Evolutionary conservation across 2,888 invertebrate species (phyloP).

Genomic region (Esperia sulphurella): DNA sequence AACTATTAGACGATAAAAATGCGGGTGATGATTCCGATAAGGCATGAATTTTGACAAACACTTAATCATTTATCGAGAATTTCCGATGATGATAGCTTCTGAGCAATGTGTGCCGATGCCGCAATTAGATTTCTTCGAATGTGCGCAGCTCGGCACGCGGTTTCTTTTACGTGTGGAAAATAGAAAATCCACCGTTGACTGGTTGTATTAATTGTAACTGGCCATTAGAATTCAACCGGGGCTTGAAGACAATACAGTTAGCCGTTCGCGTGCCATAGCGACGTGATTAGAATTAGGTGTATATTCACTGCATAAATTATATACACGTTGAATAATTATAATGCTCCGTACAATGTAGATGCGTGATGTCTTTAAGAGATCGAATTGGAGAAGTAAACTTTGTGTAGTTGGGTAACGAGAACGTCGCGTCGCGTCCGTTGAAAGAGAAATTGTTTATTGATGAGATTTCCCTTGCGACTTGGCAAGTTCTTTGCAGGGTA

Average conservation of each 20-base stretch:
- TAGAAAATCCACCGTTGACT: constrained; percentile 78
- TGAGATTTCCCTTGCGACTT: constrained; percentile 38
- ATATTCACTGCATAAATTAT: constrained; percentile 33
- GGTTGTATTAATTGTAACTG: constrained; percentile 72
- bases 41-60: too few species aligned
- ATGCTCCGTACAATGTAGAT: constrained; percentile 25
- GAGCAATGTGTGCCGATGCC: constrained; percentile 37
- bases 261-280: constrained; percentile 57
- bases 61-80: not conserved
- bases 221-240: constrained; percentile 70
- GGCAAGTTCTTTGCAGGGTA: constrained; percentile 18
- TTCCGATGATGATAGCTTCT: not conserved
- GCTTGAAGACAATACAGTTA: constrained; percentile 68
- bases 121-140: constrained; percentile 67
- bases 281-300: constrained; percentile 67
- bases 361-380: constrained; percentile 46
- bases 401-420: constrained; percentile 30
- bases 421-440: constrained; percentile 31
- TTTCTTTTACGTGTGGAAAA: constrained; percentile 79
- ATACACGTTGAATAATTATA: constrained; percentile 42
- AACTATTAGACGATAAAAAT: constrained; percentile 4
- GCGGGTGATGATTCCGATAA: not conserved
- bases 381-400: constrained; percentile 37
- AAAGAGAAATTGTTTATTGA: constrained; percentile 57
- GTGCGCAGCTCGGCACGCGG: constrained; percentile 57